Conservation (phyloP, 2,888 invertebrate genomes). For the Apamea anceps region DNA sequence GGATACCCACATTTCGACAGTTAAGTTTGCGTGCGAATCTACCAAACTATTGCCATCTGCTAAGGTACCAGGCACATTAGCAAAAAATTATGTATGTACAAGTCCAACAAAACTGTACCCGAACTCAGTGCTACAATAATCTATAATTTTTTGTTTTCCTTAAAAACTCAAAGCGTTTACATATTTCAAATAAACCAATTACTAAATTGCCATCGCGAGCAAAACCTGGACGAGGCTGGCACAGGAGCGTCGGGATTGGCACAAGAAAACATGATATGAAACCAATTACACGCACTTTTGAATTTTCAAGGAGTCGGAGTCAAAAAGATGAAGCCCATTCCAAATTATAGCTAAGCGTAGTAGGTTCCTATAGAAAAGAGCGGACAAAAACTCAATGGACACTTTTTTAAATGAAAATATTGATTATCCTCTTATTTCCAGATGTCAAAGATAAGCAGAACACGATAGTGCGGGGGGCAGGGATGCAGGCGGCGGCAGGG, state of each 20-base stretch:
- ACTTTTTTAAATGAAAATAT: background rate
- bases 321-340: background rate
- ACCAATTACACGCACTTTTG: background rate
- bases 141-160: background rate
- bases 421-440: constrained; percentile 27
- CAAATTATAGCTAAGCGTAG: background rate
- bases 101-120: background rate
- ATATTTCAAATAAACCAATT: background rate
- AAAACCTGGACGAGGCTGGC: background rate
- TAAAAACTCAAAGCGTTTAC: background rate
- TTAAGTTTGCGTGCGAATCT: no score
- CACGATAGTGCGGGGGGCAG: constrained; percentile 55
- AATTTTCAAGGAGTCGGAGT: background rate
- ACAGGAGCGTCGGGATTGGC: background rate
- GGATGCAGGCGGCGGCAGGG: constrained; percentile 61
- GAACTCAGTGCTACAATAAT: background rate
- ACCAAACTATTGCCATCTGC: no score
- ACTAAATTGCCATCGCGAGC: background rate
- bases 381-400: background rate
- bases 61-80: no score
- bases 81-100: background rate
- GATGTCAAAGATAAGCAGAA: constrained; percentile 53
- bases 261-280: background rate
- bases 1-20: no score
- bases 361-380: background rate